Evolutionary conservation across 2,113 vertebrate species (phyloP).

Genomic region (Excalfactoria chinensis): DNA sequence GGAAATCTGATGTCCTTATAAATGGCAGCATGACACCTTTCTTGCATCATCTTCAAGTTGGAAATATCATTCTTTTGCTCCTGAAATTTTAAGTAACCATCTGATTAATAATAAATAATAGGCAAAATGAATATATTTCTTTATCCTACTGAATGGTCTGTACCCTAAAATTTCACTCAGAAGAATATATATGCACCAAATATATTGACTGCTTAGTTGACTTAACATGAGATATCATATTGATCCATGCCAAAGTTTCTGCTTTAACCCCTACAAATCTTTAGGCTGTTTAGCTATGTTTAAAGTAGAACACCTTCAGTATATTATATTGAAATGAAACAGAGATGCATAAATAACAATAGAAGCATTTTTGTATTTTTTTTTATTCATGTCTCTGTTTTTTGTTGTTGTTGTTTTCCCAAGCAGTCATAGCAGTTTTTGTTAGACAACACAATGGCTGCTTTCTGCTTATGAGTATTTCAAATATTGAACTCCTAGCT

Average conservation of each 20-base stretch:
- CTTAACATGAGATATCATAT: not conserved
- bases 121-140: slow-evolving; percentile 39
- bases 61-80: not conserved
- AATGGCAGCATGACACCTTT: not conserved
- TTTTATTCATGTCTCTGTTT: not conserved
- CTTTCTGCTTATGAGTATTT: not conserved
- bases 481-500: not conserved
- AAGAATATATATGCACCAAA: not conserved
- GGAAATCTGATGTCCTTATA: not conserved
- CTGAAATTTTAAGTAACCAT: slow-evolving; percentile 37
- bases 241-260: not conserved
- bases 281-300: not conserved
- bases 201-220: not conserved
- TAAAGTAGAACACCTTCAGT: not conserved
- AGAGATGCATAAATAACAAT: not conserved
- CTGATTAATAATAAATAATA: slow-evolving; percentile 45
- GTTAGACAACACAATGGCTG: not conserved
- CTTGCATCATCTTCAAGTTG: not conserved
- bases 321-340: not conserved
- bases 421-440: not conserved
- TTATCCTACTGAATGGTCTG: not conserved
- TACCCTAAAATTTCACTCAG: not conserved
- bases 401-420: too few species aligned
- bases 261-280: not conserved
- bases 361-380: not conserved